Conservation (phyloP, 2,888 invertebrate species). For the Lycaena phlaeas region DNA sequence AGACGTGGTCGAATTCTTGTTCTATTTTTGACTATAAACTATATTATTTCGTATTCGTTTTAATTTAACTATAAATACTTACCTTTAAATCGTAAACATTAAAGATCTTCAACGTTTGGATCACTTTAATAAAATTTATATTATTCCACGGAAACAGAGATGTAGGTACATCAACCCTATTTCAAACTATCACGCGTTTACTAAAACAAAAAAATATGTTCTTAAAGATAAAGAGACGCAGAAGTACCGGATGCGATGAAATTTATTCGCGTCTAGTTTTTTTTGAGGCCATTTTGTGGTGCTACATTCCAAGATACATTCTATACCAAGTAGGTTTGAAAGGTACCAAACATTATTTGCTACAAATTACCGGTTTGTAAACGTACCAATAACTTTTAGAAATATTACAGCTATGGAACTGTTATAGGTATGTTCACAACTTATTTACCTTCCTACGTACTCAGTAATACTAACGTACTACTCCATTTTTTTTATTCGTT, state of each 20-base stretch:
- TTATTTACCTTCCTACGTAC: no score
- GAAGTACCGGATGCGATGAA: constrained; percentile 70
- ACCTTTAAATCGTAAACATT: no score
- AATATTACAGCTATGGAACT: neutral
- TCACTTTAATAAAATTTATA: no score
- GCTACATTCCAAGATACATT: constrained; percentile 55
- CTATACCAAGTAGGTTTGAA: constrained; percentile 31
- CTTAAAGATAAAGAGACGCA: constrained; percentile 60
- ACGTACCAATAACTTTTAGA: neutral
- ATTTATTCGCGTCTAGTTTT: constrained; percentile 68
- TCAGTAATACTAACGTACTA: no score
- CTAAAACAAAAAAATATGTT: constrained; percentile 60
- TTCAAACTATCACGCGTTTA: constrained; percentile 22
- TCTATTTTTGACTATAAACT: no score
- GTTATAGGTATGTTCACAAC: neutral
- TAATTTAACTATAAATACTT: no score
- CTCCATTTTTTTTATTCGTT: no score
- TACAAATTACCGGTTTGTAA: constrained; percentile 5
- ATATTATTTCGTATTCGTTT: no score
- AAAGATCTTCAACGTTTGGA: no score
- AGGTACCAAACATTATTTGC: constrained; percentile 11
- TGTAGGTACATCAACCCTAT: neutral
- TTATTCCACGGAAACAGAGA: no score
- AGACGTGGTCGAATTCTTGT: no score
- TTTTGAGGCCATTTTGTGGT: constrained; percentile 45